Percentiles rank a stretch among this genome's conserved stretches.
Conservation (phyloP, 2,113 vertebrate genomes). For the Odontophorus gujanensis region DNA sequence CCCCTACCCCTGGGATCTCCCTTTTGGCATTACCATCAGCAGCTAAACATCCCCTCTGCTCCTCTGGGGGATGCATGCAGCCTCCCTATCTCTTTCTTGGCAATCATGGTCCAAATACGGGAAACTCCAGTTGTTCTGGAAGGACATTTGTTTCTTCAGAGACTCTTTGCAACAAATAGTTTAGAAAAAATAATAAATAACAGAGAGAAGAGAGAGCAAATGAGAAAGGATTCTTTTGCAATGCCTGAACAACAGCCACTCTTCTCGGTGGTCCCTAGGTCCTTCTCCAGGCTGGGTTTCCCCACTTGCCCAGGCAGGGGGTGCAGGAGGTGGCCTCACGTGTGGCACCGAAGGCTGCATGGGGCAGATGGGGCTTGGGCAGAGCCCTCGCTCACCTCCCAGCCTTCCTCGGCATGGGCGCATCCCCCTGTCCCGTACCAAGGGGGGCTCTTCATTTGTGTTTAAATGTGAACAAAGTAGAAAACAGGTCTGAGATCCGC, state of each 20-base stretch:
- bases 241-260: slow-evolving; percentile 7
- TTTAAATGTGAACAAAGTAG: not conserved
- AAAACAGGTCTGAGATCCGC: not conserved
- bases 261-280: not conserved
- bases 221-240: slow-evolving; percentile 20
- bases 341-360: not conserved
- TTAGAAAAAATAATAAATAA: not conserved
- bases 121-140: not conserved
- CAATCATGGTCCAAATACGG: not conserved
- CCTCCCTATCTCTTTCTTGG: not conserved
- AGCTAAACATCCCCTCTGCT: not conserved
- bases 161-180: not conserved
- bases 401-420: not conserved
- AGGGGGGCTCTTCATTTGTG: not conserved
- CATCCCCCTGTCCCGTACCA: not conserved
- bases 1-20: not conserved
- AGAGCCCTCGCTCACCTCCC: not conserved
- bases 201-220: not conserved
- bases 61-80: not conserved
- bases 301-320: not conserved
- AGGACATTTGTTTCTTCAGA: not conserved
- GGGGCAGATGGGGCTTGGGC: not conserved
- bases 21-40: not conserved
- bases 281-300: not conserved
- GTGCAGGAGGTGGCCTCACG: not conserved